A percentile compares a stretch with the other conserved stretches of the same genome.
Conservation (phyloP, 2,797 vertebrate species). For the Enteromius fasciolatus region DNA sequence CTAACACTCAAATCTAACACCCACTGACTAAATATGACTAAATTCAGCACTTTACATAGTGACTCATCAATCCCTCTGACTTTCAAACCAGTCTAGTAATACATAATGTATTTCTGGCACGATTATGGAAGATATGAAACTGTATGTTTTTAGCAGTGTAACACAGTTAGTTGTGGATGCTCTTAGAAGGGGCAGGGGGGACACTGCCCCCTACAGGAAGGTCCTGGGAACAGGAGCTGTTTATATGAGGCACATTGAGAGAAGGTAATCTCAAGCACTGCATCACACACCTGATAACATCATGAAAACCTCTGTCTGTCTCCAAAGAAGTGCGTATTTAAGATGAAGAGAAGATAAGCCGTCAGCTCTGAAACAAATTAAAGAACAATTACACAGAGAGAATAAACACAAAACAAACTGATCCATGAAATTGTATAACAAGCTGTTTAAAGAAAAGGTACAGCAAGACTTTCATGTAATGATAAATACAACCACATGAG, state of each 20-base stretch:
- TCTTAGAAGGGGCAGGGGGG: slow-evolving; percentile 13
- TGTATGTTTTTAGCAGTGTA: neutral
- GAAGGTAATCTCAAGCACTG: slow-evolving; percentile 46
- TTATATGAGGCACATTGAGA: slow-evolving; percentile 36
- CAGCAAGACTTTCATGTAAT: neutral
- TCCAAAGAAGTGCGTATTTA: slow-evolving; percentile 38
- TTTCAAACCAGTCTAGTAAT: neutral
- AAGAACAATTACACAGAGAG: slow-evolving; percentile 34
- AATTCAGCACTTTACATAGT: neutral
- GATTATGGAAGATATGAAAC: neutral
- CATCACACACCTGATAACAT: slow-evolving; percentile 45
- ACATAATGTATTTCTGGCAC: neutral
- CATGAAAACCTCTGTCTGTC: slow-evolving; percentile 28
- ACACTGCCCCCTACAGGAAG: slow-evolving; percentile 52
- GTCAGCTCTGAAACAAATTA: slow-evolving; percentile 31
- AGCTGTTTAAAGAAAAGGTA: neutral
- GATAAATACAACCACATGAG: neutral
- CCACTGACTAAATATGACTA: slow-evolving; percentile 11
- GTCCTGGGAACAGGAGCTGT: slow-evolving; percentile 26
- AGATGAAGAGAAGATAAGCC: slow-evolving; percentile 47
- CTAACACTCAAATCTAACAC: neutral
- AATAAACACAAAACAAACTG: slow-evolving; percentile 26
- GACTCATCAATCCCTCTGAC: slow-evolving; percentile 2
- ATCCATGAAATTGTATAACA: slow-evolving; percentile 31
- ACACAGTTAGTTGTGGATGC: neutral